phyloP scores from a whole-genome alignment of 2,113 vertebrate genomes.

The Otis tarda region DNA sequence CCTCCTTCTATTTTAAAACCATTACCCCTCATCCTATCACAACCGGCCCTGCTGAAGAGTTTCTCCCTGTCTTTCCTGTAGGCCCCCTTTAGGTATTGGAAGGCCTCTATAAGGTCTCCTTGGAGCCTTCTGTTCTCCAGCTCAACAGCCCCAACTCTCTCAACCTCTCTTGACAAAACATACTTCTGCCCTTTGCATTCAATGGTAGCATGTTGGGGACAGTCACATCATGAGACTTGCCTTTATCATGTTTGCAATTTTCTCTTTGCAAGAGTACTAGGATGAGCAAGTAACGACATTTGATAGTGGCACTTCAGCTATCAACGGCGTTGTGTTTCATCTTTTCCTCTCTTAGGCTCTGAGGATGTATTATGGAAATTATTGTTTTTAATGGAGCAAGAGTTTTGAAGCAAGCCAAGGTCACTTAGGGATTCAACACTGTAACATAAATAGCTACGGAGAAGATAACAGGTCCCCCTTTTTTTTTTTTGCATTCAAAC shows the following conservation, averaged over 20 bases:
- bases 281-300: neutral
- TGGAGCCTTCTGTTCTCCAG: too few relatives aligned
- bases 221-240: neutral
- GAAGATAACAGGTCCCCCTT: neutral
- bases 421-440: neutral
- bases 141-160: too few relatives aligned
- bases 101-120: too few relatives aligned
- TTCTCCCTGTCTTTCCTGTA: too few relatives aligned
- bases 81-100: too few relatives aligned
- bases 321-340: neutral
- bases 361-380: neutral
- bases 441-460: neutral
- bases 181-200: neutral
- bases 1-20: too few relatives aligned
- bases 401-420: neutral
- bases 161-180: neutral
- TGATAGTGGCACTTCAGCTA: neutral
- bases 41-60: too few relatives aligned
- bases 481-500: neutral
- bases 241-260: neutral
- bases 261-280: neutral
- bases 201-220: neutral
- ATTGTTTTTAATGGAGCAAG: neutral
- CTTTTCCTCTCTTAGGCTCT: neutral
- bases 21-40: too few relatives aligned